Evolutionary conservation across 1,140 invertebrate species (phyloP).

Genomic region (Aphaenogaster floridana): DNA sequence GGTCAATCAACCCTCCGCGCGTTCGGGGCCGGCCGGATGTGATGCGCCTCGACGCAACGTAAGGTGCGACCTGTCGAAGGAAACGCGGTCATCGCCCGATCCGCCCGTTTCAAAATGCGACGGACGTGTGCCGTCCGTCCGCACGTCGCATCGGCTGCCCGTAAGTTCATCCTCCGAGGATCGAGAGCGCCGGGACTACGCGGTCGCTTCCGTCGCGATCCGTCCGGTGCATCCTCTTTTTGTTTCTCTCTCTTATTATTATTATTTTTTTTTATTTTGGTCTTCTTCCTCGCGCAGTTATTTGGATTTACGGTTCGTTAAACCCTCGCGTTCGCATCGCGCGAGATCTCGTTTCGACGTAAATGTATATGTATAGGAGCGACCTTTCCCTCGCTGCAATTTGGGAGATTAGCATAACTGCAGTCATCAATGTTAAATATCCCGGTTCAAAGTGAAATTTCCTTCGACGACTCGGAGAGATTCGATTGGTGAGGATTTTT

Average conservation of each 20-base stretch:
- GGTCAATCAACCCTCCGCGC: constrained; percentile 84
- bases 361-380: not conserved
- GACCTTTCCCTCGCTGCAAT: not conserved
- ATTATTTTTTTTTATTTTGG: not conserved
- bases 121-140: not conserved
- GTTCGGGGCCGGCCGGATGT: constrained; percentile 82
- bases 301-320: constrained; percentile 21
- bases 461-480: not conserved
- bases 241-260: not conserved
- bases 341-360: not conserved
- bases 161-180: constrained; percentile 13
- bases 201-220: not conserved
- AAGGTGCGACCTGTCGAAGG: constrained; percentile 51
- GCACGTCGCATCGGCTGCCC: not conserved
- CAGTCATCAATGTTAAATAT: not conserved
- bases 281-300: not conserved
- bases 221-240: too few species aligned
- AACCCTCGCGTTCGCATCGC: not conserved
- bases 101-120: not conserved
- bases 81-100: constrained; percentile 36
- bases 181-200: not conserved
- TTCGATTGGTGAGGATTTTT: not conserved
- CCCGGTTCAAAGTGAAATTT: not conserved
- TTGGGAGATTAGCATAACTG: constrained; percentile 2
- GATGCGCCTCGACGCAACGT: constrained; percentile 70